Base-by-base conservation (phyloP, 2,797 vertebrate species). In the Okamejei kenojei region DNA sequence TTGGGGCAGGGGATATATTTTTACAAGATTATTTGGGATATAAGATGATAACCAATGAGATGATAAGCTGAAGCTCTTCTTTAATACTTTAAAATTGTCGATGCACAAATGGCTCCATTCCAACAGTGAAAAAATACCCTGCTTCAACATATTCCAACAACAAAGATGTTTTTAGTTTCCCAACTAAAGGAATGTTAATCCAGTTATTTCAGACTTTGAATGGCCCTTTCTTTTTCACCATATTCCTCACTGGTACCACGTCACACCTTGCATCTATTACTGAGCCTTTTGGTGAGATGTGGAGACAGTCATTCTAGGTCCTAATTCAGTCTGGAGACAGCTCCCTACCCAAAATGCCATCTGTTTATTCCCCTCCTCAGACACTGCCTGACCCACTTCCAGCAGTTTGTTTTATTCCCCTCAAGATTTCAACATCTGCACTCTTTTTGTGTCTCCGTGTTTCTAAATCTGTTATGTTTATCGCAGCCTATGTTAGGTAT, bases 121-220 rank as follows among this genome's bases (percentile, higher is more conserved):
- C 38, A 88, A 68, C 84, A 88, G 17, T 88, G 84, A 88, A 88
- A 88, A 88, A 88, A 88, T 88, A 32, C 61, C 68, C 84, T 88
- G n/a, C n/a, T 15, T 32, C n/a, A 10, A 35, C 26, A 11, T 76
- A 76, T 92, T 76, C 54, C 90, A 76, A 76, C 71, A 74, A n/a
- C 6, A 54, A 74, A 74, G 23, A 54, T 23, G 11, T 29, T 13
- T 91, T 91, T 54, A 74, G 35, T 45, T 13, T 45, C 71, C 35
- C 45, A n/a, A 32, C 21, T 45, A 29, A 15, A 74, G 38, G 68
- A 38, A 5, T 74, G 19, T 7, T 76, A 92, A 74, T 35, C 38
- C 21, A 23, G 68, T 68, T 76, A 71, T 92, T 92, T 54, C 45
- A 76, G 29, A 76, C 68, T n/a, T 54, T 92, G 38, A 58, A 76